Evolutionary conservation across 1,140 invertebrate species (phyloP), one percentile per base, ranked within the genome.

Genomic region (Gonioctena quinquepunctata): DNA sequence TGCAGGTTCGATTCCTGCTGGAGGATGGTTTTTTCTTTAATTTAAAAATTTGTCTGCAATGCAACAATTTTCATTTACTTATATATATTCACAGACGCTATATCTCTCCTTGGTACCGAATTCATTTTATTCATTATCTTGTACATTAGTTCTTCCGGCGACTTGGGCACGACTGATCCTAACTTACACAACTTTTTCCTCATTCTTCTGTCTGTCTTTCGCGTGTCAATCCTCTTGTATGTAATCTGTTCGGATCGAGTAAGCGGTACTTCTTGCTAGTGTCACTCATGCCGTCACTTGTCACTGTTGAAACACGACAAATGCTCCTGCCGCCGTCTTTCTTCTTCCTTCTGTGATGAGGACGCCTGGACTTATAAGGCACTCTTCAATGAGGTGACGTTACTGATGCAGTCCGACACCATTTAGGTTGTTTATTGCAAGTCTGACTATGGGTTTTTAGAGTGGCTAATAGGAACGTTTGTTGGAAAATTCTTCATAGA

Each of bases 281-380:
- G 57, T 60, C 57, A 60, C 8, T 60, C 57, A 60, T 26, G 57
- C 57, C 57, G 57, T 60, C 57, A 60, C 57, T 60, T 60, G 57
- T 60, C 57, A 60, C 26, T 28, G 23, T 60, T 25, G 23, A 60
- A 60, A 27, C 57, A 60, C 57, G 57, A 60, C 57, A 60, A 60
- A 60, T 60, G n/a, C 57, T 18, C 52, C 6, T 8, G 13, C 52
- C 13, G 18, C 22, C 18, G 13, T 18, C 26, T 60, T 23, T 60
- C 26, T 28, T 60, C 25, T 23, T 23, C n/a, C 57, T 60, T 60
- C 57, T 56, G 3, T 60, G 57, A 60, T 60, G 22, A 60, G 57
- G 23, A 60, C 25, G 57, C 22, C 57, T n/a, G 57, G 57, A 60
- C 57, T 28, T 60, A 60, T 26, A 60, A 60, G 57, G 57, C 57